phyloP scores from a whole-genome alignment of 2,888 invertebrate species.

The Marronus borbonicus region DNA sequence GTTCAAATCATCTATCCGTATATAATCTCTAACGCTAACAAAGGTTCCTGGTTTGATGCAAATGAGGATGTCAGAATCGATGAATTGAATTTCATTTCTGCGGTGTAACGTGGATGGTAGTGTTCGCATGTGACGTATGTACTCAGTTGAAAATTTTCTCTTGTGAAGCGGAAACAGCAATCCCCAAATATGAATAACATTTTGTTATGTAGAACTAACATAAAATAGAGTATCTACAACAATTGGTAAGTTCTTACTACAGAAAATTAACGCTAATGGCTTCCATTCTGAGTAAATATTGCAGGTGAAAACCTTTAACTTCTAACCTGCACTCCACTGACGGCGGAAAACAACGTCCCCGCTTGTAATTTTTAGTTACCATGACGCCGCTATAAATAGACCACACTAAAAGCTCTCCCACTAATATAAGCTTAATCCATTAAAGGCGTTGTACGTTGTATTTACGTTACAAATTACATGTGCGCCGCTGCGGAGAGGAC shows the following conservation, averaged over 20 bases:
- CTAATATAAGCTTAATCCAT: conserved; percentile 30
- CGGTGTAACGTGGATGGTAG: conserved; percentile 12
- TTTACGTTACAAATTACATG: conserved; percentile 17
- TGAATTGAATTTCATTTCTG: conserved; percentile 34
- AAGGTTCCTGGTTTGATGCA: conserved; percentile 13
- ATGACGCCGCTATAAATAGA: neutral
- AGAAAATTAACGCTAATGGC: too few species aligned
- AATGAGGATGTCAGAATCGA: conserved; percentile 41
- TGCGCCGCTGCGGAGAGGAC: neutral
- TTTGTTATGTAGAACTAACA: too few species aligned
- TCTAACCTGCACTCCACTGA: too few species aligned
- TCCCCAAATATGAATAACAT: too few species aligned
- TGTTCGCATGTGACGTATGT: neutral
- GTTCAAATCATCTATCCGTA: conserved; percentile 32
- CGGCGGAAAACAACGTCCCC: too few species aligned
- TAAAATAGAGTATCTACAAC: too few species aligned
- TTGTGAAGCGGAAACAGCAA: too few species aligned
- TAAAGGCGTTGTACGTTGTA: conserved; percentile 18
- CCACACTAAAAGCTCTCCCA: neutral
- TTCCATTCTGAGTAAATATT: too few species aligned
- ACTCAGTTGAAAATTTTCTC: too few species aligned
- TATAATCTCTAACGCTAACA: conserved; percentile 30
- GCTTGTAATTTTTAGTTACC: neutral
- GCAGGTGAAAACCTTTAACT: too few species aligned
- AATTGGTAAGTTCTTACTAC: too few species aligned